Percentiles rank a stretch among this genome's conserved stretches.
Evolutionary conservation across 1,140 invertebrate genomes (phyloP).

Genomic region (Drosophila kurseongensis): DNA sequence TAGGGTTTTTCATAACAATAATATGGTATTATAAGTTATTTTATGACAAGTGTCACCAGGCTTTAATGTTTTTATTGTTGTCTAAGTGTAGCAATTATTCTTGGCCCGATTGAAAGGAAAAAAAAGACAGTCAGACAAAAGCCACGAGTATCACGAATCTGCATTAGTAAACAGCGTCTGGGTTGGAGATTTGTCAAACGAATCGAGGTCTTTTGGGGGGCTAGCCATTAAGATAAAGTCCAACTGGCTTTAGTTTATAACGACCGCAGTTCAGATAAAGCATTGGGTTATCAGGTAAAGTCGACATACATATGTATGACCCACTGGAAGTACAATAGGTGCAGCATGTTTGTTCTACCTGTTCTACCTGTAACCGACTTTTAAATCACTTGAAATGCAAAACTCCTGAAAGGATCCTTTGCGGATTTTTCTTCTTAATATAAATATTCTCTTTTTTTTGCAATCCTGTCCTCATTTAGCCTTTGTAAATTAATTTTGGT

Average conservation of each 20-base stretch:
- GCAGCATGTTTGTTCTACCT: not conserved
- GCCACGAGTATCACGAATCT: constrained; percentile 48
- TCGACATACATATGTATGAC: not conserved
- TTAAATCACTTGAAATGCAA: too few relatives aligned
- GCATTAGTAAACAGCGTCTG: constrained; percentile 38
- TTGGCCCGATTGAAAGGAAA: constrained; percentile 5
- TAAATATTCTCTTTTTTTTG: too few relatives aligned
- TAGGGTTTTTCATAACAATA: too few relatives aligned
- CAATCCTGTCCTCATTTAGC: too few relatives aligned
- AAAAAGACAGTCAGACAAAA: constrained; percentile 11
- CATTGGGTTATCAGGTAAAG: constrained; percentile 9
- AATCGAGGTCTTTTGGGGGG: constrained; percentile 1
- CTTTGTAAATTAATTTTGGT: too few relatives aligned
- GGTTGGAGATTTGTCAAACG: constrained; percentile 25
- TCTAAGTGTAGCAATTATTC: constrained; percentile 15
- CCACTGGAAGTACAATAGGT: too few relatives aligned
- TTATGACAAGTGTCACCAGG: not conserved
- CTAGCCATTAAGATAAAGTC: constrained; percentile 6
- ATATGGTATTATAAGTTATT: too few relatives aligned
- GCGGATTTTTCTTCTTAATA: too few relatives aligned
- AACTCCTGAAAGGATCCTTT: not conserved
- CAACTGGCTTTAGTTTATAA: constrained; percentile 5
- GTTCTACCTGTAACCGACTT: too few relatives aligned
- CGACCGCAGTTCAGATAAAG: constrained; percentile 2
- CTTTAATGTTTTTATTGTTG: not conserved